Conservation (phyloP, 2,797 vertebrate species). For the Girardinus metallicus region DNA sequence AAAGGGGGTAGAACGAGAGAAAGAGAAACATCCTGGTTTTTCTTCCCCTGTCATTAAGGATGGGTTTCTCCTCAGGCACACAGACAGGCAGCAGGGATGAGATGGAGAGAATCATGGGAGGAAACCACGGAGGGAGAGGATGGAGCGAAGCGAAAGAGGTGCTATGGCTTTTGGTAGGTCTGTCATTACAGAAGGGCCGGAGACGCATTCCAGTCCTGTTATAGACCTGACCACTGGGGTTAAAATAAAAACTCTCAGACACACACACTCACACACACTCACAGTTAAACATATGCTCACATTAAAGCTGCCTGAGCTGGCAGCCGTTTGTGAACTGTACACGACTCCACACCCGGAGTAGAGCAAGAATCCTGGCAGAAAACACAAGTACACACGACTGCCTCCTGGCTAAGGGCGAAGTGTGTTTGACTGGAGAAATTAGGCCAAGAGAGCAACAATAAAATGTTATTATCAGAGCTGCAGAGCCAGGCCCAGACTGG, state of each 20-base stretch:
- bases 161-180: constrained; percentile 82
- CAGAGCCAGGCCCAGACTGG: not conserved
- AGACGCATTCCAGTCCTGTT: constrained; percentile 82
- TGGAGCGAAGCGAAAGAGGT: constrained; percentile 69
- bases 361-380: constrained; percentile 47
- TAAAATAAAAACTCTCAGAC: constrained; percentile 56
- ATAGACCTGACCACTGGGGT: constrained; percentile 80
- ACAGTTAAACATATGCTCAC: constrained; percentile 29
- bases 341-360: constrained; percentile 55
- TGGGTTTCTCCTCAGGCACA: constrained; percentile 48
- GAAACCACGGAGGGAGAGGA: constrained; percentile 49
- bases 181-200: constrained; percentile 84
- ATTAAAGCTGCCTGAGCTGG: constrained; percentile 41
- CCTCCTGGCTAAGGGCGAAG: constrained; percentile 3
- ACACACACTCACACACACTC: constrained; percentile 46
- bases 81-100: constrained; percentile 47
- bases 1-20: constrained; percentile 50
- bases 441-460: constrained; percentile 22
- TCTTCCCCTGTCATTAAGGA: constrained; percentile 71
- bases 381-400: constrained; percentile 28
- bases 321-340: constrained; percentile 55
- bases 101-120: constrained; percentile 52
- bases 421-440: constrained; percentile 55
- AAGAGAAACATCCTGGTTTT: constrained; percentile 72
- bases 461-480: constrained; percentile 20